These are phyloP conservation scores for Melanotus villosus DNA, from an alignment of 2,888 invertebrate genomes.

Conservation along the genomic window DNA sequence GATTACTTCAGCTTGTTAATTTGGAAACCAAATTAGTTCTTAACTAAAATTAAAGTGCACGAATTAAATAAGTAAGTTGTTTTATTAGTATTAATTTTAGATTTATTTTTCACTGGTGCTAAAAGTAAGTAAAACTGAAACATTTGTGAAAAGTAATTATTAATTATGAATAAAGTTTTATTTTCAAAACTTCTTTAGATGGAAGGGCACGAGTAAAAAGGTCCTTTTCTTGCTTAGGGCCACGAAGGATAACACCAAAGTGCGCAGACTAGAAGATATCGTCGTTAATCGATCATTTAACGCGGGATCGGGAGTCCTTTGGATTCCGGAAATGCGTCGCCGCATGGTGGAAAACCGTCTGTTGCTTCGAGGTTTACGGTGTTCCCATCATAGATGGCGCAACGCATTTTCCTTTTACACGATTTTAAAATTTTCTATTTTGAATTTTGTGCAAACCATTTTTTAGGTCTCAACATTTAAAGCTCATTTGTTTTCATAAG, in stretches of 20 bases:
- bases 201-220: not conserved
- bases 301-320: slow-evolving; percentile 7
- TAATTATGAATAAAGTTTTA: too few relatives aligned
- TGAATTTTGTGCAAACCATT: too few relatives aligned
- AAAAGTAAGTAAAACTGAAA: too few relatives aligned
- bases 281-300: slow-evolving; percentile 16
- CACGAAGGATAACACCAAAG: not conserved
- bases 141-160: too few relatives aligned
- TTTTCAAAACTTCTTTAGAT: too few relatives aligned
- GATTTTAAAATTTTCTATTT: too few relatives aligned
- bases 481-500: too few relatives aligned
- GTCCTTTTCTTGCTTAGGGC: not conserved
- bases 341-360: slow-evolving; percentile 18
- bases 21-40: slow-evolving; percentile 21
- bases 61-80: not conserved
- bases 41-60: slow-evolving; percentile 1
- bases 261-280: slow-evolving; percentile 17
- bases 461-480: too few relatives aligned
- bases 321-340: slow-evolving; percentile 17
- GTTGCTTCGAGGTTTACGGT: not conserved
- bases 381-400: not conserved
- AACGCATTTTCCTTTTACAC: not conserved
- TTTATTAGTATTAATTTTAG: too few relatives aligned
- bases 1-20: slow-evolving; percentile 4
- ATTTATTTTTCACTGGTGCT: too few relatives aligned